Evolutionary conservation across 1,140 invertebrate species (phyloP).

Genomic region (Aphelenchoides fujianensis): DNA sequence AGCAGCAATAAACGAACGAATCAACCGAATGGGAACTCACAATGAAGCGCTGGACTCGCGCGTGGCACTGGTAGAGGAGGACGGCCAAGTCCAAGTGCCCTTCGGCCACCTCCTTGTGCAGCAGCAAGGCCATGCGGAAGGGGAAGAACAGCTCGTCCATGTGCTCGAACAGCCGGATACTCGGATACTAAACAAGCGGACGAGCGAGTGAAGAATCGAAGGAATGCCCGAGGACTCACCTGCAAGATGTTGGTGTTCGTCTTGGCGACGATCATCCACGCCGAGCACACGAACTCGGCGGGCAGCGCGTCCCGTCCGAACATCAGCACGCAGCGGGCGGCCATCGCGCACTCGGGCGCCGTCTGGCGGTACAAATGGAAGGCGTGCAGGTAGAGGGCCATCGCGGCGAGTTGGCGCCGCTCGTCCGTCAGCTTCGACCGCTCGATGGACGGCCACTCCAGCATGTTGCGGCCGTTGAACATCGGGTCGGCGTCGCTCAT

Average conservation of each 20-base stretch:
- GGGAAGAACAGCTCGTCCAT: constrained; percentile 39
- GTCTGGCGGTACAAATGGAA: not conserved
- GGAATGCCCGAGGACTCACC: too few relatives aligned
- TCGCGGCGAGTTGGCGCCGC: not conserved
- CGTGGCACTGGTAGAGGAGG: constrained; percentile 42
- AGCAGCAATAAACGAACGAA: constrained; percentile 1
- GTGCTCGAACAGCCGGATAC: not conserved
- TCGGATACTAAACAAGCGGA: too few relatives aligned
- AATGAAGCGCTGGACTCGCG: constrained; percentile 40
- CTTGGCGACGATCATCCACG: not conserved
- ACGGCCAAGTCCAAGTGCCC: constrained; percentile 38
- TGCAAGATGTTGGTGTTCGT: not conserved
- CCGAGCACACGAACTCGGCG: not conserved
- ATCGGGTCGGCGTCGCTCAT: not conserved
- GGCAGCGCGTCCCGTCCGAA: not conserved
- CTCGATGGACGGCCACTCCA: not conserved
- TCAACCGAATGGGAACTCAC: constrained; percentile 4
- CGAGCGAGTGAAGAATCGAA: too few relatives aligned
- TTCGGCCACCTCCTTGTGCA: constrained; percentile 35
- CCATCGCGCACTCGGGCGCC: not conserved
- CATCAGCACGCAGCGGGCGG: not conserved
- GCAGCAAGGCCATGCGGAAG: constrained; percentile 42
- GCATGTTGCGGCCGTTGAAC: not conserved
- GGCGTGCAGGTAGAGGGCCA: not conserved
- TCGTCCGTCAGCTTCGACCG: not conserved